phyloP scores from a whole-genome alignment of 2,797 vertebrate genomes.

The Aulostomus chinensis region DNA sequence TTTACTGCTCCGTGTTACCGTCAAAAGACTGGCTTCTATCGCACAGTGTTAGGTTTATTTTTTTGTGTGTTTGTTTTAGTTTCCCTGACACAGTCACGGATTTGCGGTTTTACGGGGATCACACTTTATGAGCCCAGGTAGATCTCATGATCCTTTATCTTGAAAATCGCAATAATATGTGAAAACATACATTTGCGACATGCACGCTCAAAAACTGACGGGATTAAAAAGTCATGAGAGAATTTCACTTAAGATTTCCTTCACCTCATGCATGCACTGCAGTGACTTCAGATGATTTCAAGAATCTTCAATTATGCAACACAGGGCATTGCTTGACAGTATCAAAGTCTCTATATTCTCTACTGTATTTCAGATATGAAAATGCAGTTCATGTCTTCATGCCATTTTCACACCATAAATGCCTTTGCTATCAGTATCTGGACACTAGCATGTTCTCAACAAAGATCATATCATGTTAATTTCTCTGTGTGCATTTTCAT shows the following conservation, averaged over 20 bases:
- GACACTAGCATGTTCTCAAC: constrained; percentile 9
- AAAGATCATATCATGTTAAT: constrained; percentile 28
- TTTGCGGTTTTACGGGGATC: neutral
- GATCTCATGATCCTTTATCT: neutral
- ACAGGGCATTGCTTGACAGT: constrained; percentile 11
- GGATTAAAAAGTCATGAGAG: constrained; percentile 46
- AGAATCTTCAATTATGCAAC: constrained; percentile 56
- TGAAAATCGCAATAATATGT: constrained; percentile 8
- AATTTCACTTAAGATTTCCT: constrained; percentile 32
- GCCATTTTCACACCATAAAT: constrained; percentile 2
- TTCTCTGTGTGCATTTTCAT: constrained; percentile 34
- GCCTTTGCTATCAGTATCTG: neutral
- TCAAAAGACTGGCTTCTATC: constrained; percentile 6
- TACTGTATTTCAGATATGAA: constrained; percentile 24
- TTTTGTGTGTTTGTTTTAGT: neutral
- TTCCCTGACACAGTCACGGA: neutral
- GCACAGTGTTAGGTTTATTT: neutral
- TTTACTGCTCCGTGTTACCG: constrained; percentile 12
- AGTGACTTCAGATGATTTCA: constrained; percentile 43
- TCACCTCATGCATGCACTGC: constrained; percentile 48
- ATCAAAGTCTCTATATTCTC: constrained; percentile 25
- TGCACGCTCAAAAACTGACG: constrained; percentile 9
- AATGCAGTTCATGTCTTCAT: constrained; percentile 9
- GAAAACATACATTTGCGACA: constrained; percentile 1
- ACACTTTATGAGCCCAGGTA: neutral